A percentile compares a stretch with the other conserved stretches of the same genome.
Conservation (phyloP, 2,888 invertebrate species). For the Linhomoeus sp. region DNA sequence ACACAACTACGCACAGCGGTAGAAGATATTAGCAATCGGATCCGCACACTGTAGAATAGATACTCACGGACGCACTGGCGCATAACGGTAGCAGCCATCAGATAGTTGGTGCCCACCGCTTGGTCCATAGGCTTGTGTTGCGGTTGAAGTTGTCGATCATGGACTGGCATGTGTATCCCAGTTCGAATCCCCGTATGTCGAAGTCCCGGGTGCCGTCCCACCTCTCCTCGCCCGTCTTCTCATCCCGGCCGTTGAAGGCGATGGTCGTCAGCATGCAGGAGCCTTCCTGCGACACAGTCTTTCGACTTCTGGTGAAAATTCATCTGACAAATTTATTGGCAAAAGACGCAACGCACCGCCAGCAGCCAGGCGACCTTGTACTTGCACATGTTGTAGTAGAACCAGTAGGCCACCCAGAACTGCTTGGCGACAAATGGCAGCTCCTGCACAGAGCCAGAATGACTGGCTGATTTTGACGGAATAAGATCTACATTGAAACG, state of each 20-base stretch:
- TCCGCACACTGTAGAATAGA: too few relatives aligned
- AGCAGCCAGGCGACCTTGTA: conserved; percentile 84
- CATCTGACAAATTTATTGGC: not conserved
- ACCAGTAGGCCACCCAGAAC: too few relatives aligned
- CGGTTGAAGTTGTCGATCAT: conserved; percentile 80
- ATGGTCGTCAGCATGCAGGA: conserved; percentile 46
- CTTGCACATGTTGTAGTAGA: conserved; percentile 46
- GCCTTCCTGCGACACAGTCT: too few relatives aligned
- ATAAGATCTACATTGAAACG: too few relatives aligned
- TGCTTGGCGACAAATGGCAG: too few relatives aligned
- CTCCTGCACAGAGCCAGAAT: too few relatives aligned
- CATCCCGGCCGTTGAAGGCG: conserved; percentile 52
- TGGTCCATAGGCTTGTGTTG: conserved; percentile 84
- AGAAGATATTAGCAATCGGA: too few relatives aligned
- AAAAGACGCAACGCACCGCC: conserved; percentile 34
- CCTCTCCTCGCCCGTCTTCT: conserved; percentile 18
- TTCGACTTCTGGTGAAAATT: conserved; percentile 7
- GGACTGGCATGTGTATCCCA: conserved; percentile 59
- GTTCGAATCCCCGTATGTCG: conserved; percentile 56
- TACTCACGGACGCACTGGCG: too few relatives aligned
- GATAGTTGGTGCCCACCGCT: conserved; percentile 19
- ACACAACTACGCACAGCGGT: not conserved
- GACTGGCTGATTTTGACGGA: too few relatives aligned
- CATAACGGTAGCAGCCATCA: too few relatives aligned
- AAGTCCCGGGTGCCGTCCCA: conserved; percentile 87